Conservation (phyloP, 2,888 invertebrate genomes). For the Aleiodes leptofemur region DNA sequence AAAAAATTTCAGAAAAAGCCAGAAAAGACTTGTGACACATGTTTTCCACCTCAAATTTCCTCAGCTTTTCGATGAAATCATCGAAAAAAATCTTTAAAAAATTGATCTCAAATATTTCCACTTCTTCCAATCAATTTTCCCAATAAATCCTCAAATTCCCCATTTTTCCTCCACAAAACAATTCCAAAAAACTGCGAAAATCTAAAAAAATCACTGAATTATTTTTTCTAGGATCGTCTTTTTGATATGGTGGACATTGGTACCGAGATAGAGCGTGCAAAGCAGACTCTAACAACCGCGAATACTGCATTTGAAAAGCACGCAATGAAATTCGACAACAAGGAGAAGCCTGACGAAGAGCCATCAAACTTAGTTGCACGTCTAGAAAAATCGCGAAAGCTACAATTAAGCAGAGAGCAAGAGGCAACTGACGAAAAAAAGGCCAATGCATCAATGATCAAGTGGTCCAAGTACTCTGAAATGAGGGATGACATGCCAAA, state of each 20-base stretch:
- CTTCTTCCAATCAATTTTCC: too few species aligned
- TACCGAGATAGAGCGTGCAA: conserved; percentile 71
- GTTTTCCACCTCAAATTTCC: too few species aligned
- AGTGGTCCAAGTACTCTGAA: conserved; percentile 64
- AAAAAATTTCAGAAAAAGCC: too few species aligned
- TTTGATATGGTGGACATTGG: conserved; percentile 72
- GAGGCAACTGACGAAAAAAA: conserved; percentile 49
- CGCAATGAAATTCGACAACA: conserved; percentile 70
- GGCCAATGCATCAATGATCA: conserved; percentile 54
- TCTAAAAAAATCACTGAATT: neutral
- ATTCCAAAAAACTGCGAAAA: too few species aligned
- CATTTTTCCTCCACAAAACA: too few species aligned
- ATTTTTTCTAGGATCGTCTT: conserved; percentile 67
- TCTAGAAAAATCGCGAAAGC: conserved; percentile 62
- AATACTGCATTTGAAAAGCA: conserved; percentile 68
- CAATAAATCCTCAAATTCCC: too few species aligned
- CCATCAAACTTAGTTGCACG: conserved; percentile 60
- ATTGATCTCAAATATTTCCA: too few species aligned
- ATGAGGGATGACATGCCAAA: conserved; percentile 55
- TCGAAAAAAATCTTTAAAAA: too few species aligned
- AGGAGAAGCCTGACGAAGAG: conserved; percentile 55
- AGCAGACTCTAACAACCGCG: conserved; percentile 60
- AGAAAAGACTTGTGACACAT: too few species aligned
- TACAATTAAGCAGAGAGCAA: conserved; percentile 53
- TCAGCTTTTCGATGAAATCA: too few species aligned